phyloP scores from a whole-genome alignment of 2,888 invertebrate genomes.

The Hymenopus coronatus region DNA sequence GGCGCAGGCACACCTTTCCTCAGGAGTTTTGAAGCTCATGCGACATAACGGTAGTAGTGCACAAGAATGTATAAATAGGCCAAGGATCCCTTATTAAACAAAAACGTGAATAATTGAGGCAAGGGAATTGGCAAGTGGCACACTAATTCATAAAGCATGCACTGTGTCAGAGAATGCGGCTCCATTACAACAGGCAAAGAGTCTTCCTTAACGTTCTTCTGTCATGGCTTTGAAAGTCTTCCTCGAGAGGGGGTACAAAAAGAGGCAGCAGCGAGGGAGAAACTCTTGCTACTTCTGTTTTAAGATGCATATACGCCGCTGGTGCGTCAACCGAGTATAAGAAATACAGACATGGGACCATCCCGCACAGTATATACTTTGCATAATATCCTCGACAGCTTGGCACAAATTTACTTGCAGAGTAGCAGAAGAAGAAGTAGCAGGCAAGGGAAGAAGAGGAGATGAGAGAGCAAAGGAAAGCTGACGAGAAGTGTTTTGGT shows the following conservation, averaged over 20 bases:
- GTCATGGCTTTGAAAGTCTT: background rate
- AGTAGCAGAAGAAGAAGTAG: background rate
- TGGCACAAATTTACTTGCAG: conserved; percentile 31
- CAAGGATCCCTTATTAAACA: background rate
- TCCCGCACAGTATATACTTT: conserved; percentile 17
- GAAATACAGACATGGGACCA: background rate
- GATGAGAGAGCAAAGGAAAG: background rate
- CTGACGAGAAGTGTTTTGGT: background rate
- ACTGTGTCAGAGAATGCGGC: background rate
- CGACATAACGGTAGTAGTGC: background rate
- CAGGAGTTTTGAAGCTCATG: background rate
- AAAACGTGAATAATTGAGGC: background rate
- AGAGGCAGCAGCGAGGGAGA: background rate
- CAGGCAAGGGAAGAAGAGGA: background rate
- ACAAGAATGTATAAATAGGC: background rate
- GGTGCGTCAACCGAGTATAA: background rate
- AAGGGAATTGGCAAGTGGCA: background rate
- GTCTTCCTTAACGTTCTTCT: background rate
- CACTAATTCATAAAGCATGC: background rate
- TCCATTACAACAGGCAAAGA: background rate
- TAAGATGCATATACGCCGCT: conserved; percentile 19
- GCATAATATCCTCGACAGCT: conserved; percentile 32
- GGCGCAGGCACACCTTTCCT: too few species aligned
- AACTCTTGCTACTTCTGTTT: conserved; percentile 18
- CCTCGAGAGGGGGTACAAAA: conserved; percentile 8